A percentile compares a stretch with the other conserved stretches of the same genome.
These are phyloP conservation scores for Egretta garzetta DNA, from an alignment of 2,113 vertebrate species.

Conservation along the genomic window DNA sequence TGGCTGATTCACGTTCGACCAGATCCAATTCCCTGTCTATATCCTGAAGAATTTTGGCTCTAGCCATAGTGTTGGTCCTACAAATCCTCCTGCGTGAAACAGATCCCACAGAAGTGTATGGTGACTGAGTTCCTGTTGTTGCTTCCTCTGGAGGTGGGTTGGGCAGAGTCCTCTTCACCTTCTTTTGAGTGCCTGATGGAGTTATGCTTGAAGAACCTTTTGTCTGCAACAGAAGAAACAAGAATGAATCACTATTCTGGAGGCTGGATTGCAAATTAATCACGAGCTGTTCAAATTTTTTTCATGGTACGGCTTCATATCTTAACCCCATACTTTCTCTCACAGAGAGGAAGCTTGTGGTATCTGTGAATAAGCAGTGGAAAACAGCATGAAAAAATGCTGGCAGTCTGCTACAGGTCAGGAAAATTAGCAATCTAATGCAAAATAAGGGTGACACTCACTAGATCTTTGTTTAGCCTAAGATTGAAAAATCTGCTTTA, in stretches of 20 bases:
- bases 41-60: slow-evolving; percentile 98
- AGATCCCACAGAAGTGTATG: slow-evolving; percentile 85
- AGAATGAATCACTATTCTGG: slow-evolving; percentile 1
- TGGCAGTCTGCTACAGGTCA: neutral
- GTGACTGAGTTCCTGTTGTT: slow-evolving; percentile 77
- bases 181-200: slow-evolving; percentile 88
- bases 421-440: neutral
- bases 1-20: slow-evolving; percentile 96
- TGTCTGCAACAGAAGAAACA: slow-evolving; percentile 75
- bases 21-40: slow-evolving; percentile 98
- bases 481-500: neutral
- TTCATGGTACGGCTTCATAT: neutral
- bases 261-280: neutral
- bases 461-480: neutral
- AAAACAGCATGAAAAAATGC: neutral
- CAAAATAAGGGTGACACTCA: neutral
- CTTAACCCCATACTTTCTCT: neutral
- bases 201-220: slow-evolving; percentile 85
- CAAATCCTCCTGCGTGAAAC: slow-evolving; percentile 90
- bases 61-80: slow-evolving; percentile 94
- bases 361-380: neutral
- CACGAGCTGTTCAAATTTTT: neutral
- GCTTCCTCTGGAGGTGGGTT: slow-evolving; percentile 95
- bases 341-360: neutral
- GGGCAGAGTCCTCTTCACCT: slow-evolving; percentile 96